Percentiles rank a stretch among this genome's conserved stretches.
These are phyloP conservation scores for Xylocampa areola DNA, from an alignment of 2,888 invertebrate species.

Conservation along the genomic window DNA sequence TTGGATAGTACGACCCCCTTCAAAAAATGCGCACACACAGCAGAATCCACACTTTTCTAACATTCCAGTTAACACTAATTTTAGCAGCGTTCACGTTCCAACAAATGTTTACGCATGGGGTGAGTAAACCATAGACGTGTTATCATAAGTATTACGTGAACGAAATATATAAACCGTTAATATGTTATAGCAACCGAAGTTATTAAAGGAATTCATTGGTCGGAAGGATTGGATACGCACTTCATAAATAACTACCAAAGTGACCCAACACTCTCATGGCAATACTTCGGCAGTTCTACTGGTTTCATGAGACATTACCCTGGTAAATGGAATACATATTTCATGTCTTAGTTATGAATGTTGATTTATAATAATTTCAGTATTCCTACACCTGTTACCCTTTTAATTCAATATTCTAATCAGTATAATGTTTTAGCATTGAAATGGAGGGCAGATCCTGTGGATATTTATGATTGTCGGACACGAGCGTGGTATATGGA, in stretches of 20 bases:
- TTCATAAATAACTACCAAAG: slow-evolving; percentile 96
- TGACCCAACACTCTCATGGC: slow-evolving; percentile 98
- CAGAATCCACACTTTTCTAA: slow-evolving; percentile 94
- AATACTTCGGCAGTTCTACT: slow-evolving; percentile 99
- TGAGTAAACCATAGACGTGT: slow-evolving; percentile 71
- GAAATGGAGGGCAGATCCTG: slow-evolving; percentile 94
- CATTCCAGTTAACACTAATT: slow-evolving; percentile 93
- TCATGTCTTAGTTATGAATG: not conserved
- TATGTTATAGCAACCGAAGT: slow-evolving; percentile 93
- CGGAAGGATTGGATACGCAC: slow-evolving; percentile 96
- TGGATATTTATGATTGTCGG: slow-evolving; percentile 98
- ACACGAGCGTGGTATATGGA: slow-evolving; percentile 99
- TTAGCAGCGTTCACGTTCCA: slow-evolving; percentile 98
- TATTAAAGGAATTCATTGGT: slow-evolving; percentile 98
- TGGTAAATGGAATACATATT: slow-evolving; percentile 85
- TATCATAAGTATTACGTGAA: slow-evolving; percentile 31
- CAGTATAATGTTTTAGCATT: slow-evolving; percentile 87
- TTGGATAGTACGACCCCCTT: slow-evolving; percentile 88
- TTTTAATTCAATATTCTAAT: slow-evolving; percentile 1
- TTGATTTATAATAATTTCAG: slow-evolving; percentile 3
- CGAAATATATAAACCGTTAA: slow-evolving; percentile 28
- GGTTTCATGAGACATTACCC: slow-evolving; percentile 99
- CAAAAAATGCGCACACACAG: slow-evolving; percentile 91
- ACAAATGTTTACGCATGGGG: slow-evolving; percentile 98
- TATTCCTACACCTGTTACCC: too few species aligned